Evolutionary conservation across 2,113 vertebrate species (phyloP).

Genomic region (Ameiurus melas): DNA sequence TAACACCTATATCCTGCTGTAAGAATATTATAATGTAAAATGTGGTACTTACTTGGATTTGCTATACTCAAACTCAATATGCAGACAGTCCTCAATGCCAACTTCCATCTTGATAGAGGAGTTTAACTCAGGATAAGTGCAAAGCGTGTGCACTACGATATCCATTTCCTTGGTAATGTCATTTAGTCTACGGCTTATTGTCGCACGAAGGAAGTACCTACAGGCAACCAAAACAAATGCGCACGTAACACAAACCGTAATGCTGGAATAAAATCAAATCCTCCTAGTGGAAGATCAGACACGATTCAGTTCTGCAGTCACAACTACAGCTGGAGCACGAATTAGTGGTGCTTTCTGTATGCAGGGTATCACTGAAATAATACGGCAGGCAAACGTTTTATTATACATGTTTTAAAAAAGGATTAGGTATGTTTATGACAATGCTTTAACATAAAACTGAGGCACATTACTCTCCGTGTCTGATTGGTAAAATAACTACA

Average conservation of each 20-base stretch:
- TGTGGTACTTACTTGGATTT: slow-evolving; percentile 91
- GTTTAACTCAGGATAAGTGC: slow-evolving; percentile 94
- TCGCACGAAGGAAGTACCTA: slow-evolving; percentile 96
- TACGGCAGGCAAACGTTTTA: not conserved
- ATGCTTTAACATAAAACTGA: not conserved
- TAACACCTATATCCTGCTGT: not conserved
- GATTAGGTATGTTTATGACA: not conserved
- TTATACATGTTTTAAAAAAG: not conserved
- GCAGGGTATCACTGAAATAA: not conserved
- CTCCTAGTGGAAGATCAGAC: not conserved
- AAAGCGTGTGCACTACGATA: slow-evolving; percentile 93
- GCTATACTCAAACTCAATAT: slow-evolving; percentile 99
- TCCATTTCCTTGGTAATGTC: slow-evolving; percentile 96
- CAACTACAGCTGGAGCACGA: not conserved
- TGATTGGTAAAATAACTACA: not conserved
- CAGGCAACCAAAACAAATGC: slow-evolving; percentile 24
- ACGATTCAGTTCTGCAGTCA: not conserved
- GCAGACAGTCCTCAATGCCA: slow-evolving; percentile 96
- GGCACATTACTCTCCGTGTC: not conserved
- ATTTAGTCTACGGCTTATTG: slow-evolving; percentile 90
- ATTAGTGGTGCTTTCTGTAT: not conserved
- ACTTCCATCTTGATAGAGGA: slow-evolving; percentile 99
- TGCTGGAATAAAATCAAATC: not conserved
- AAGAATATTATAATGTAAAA: not conserved
- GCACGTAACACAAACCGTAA: not conserved